Evolutionary conservation across 2,113 vertebrate species (phyloP).

Genomic region (Actinemys pallida): DNA sequence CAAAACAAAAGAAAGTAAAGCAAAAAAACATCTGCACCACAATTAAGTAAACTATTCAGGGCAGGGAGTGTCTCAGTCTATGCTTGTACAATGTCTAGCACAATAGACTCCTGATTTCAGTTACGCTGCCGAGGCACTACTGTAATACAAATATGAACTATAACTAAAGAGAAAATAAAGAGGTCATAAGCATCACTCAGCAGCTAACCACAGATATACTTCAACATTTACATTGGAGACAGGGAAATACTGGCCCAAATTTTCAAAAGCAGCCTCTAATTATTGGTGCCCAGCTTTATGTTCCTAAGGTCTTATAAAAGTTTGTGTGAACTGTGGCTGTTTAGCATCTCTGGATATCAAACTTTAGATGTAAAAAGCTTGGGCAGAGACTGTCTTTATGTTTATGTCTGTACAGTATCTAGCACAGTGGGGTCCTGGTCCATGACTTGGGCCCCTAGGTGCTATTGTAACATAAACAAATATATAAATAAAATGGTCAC

Average conservation of each 20-base stretch:
- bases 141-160: accelerated
- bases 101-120: not conserved
- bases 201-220: not conserved
- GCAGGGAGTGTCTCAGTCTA: not conserved
- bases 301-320: not conserved
- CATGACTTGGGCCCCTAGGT: not conserved
- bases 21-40: not conserved
- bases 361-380: not conserved
- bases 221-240: not conserved
- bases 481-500: not conserved
- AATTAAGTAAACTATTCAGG: not conserved
- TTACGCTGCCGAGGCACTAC: not conserved
- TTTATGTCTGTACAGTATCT: not conserved
- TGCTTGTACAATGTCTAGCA: not conserved
- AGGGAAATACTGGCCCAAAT: not conserved
- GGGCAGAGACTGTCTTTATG: not conserved
- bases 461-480: too few species aligned
- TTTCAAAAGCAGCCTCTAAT: not conserved
- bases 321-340: not conserved
- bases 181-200: not conserved
- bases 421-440: not conserved
- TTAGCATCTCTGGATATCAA: not conserved
- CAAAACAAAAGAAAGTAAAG: not conserved
- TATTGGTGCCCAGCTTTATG: not conserved
- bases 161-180: not conserved